Evolutionary conservation across 1,140 invertebrate genomes (phyloP), one percentile per base, ranked within the genome.

Genomic region (Proctacanthus coquilletti): DNA sequence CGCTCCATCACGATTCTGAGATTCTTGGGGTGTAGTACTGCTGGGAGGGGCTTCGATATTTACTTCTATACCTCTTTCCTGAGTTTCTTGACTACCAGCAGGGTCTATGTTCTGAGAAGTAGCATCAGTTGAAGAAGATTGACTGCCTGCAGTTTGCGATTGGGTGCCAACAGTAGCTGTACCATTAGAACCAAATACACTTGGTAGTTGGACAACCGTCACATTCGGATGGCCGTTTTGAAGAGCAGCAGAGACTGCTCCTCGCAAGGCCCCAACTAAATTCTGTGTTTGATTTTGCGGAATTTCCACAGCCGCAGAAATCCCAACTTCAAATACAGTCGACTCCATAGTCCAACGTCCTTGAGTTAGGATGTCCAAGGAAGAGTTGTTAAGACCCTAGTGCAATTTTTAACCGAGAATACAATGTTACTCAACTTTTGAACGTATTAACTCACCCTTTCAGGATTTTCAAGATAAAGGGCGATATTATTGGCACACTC

Each of bases 281-380:
- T 60, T 60, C 23, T 60, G 59, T 3, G 36, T 27, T 3, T 42
- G 15, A 40, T 56, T 56, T 40, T 54, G 51, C 11, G 54, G 54
- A 20, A 27, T 17, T 13, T 38, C 31, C 10, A 29, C 30, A 0
- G 51, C 45, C 5, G 57, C 51, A 5, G 57, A 56, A 33, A 60
- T 56, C 5, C 57, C 57, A n/a, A 60, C 56, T 41, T 60, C 57
- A 2, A 60, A 52, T 2, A 60, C 57, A 2, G 57, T 60, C 5
- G 57, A 60, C 34, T 60, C 57, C 56, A 60, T 58, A 29, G 57
- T 60, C 47, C 51, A 60, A 23, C 53, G 52, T 4, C 55, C 55
- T 5, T 54, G 56, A 17, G 56, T 49, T 19, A 60, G 38, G 10
- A 60, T 58, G 35, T 60, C 57, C 35, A 60, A 20, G 0, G 57